These are phyloP conservation scores for Cirrhinus mrigala DNA, from an alignment of 2,797 vertebrate genomes.

Conservation along the genomic window DNA sequence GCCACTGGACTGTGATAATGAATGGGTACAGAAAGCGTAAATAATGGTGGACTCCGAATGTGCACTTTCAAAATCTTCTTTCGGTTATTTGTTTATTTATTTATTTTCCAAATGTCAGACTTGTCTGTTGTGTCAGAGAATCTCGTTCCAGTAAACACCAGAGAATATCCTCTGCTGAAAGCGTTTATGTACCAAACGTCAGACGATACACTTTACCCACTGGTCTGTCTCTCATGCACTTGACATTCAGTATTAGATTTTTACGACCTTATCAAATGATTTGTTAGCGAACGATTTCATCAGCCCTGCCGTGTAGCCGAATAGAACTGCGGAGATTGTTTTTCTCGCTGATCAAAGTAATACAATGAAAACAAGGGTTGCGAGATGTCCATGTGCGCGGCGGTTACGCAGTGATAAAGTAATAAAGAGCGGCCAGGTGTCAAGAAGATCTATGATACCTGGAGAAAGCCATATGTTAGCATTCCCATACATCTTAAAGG, in stretches of 20 bases:
- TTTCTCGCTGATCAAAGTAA: conserved; percentile 25
- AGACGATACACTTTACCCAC: conserved; percentile 29
- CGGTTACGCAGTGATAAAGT: conserved; percentile 12
- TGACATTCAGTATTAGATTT: conserved; percentile 40
- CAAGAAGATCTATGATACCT: conserved; percentile 30
- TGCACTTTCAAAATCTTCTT: background rate
- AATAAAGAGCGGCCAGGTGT: background rate
- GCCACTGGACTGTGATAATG: background rate
- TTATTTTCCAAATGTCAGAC: conserved; percentile 47
- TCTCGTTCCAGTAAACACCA: conserved; percentile 5
- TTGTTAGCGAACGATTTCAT: conserved; percentile 34
- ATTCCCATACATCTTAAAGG: conserved; percentile 54
- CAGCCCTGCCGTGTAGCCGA: background rate
- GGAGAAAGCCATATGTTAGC: background rate
- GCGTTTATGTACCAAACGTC: conserved; percentile 4
- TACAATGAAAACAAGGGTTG: conserved; percentile 46
- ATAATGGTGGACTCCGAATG: background rate
- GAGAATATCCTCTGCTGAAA: conserved; percentile 22
- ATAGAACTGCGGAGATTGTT: conserved; percentile 15
- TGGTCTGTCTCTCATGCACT: conserved; percentile 21
- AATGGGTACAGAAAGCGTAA: conserved; percentile 7
- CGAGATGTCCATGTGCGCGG: conserved; percentile 11
- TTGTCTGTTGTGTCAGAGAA: conserved; percentile 12
- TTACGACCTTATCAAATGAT: conserved; percentile 38
- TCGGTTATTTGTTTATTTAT: conserved; percentile 28